phyloP scores from a whole-genome alignment of 2,888 invertebrate genomes.

The Drosophila emarginata region DNA sequence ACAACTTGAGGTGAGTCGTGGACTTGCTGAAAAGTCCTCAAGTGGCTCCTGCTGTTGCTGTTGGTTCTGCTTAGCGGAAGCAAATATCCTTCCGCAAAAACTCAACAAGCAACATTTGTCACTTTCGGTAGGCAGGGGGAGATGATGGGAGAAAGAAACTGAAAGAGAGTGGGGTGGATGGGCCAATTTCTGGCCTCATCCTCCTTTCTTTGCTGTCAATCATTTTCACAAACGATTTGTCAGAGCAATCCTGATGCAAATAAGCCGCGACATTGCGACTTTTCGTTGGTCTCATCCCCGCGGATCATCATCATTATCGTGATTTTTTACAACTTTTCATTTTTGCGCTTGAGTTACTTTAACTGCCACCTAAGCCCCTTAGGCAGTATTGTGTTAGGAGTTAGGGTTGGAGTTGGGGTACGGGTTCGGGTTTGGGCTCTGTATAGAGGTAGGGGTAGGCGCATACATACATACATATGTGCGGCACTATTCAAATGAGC shows the following conservation, averaged over 20 bases:
- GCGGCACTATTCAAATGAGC: constrained; percentile 61
- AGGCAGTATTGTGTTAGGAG: constrained; percentile 24
- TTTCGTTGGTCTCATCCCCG: background rate
- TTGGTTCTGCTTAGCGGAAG: too few relatives aligned
- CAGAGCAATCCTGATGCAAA: constrained; percentile 65
- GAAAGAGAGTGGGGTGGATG: too few relatives aligned
- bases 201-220: constrained; percentile 54
- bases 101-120: constrained; percentile 46
- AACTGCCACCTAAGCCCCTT: constrained; percentile 47
- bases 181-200: constrained; percentile 23
- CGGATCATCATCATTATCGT: constrained; percentile 55
- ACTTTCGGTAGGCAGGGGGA: background rate
- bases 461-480: constrained; percentile 17
- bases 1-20: background rate
- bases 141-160: background rate
- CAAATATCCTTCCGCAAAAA: constrained; percentile 19
- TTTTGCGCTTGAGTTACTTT: constrained; percentile 72
- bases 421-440: too few relatives aligned
- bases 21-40: background rate
- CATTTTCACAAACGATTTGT: constrained; percentile 77
- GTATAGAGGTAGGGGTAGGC: too few relatives aligned
- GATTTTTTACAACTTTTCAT: constrained; percentile 76
- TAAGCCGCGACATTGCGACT: constrained; percentile 62
- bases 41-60: background rate
- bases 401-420: background rate